Conservation (phyloP, 2,797 vertebrate species). For the Melanotaenia maccullochi region DNA sequence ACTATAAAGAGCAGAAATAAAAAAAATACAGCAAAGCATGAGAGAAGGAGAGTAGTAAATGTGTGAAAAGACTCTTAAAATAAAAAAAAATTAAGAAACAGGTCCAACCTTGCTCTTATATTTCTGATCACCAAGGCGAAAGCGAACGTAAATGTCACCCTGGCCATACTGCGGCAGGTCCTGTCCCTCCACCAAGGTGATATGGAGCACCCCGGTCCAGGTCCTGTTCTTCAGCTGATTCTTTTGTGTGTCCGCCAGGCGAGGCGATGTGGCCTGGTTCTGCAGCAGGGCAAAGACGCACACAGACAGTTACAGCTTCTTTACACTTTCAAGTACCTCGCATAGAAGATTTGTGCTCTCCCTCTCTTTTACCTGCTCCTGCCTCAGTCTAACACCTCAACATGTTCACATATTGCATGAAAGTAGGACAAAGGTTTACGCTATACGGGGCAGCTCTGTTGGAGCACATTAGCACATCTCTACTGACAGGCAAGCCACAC, state of each 20-base stretch:
- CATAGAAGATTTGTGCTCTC: conserved; percentile 24
- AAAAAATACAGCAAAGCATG: conserved; percentile 33
- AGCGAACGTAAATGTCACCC: conserved; percentile 90
- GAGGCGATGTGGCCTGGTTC: conserved; percentile 42
- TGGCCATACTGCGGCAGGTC: conserved; percentile 85
- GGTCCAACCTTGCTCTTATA: conserved; percentile 93
- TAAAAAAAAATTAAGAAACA: neutral
- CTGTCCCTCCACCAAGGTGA: conserved; percentile 91
- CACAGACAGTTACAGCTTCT: conserved; percentile 12
- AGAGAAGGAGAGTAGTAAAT: conserved; percentile 24
- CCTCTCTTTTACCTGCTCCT: conserved; percentile 54
- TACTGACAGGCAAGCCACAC: conserved; percentile 77
- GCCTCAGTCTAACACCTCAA: conserved; percentile 60
- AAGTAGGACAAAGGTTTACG: conserved; percentile 78
- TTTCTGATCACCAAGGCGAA: conserved; percentile 92
- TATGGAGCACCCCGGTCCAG: conserved; percentile 89
- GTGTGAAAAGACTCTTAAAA: conserved; percentile 10
- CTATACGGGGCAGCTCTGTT: conserved; percentile 71
- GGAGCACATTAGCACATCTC: conserved; percentile 80
- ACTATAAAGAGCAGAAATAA: conserved; percentile 53
- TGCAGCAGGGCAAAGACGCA: conserved; percentile 51
- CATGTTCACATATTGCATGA: conserved; percentile 64
- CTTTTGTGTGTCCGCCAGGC: conserved; percentile 77
- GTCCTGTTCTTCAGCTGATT: conserved; percentile 85
- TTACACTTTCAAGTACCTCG: conserved; percentile 3